Base-by-base conservation (phyloP, 1,140 invertebrate species). In the Orchesella cincta region DNA sequence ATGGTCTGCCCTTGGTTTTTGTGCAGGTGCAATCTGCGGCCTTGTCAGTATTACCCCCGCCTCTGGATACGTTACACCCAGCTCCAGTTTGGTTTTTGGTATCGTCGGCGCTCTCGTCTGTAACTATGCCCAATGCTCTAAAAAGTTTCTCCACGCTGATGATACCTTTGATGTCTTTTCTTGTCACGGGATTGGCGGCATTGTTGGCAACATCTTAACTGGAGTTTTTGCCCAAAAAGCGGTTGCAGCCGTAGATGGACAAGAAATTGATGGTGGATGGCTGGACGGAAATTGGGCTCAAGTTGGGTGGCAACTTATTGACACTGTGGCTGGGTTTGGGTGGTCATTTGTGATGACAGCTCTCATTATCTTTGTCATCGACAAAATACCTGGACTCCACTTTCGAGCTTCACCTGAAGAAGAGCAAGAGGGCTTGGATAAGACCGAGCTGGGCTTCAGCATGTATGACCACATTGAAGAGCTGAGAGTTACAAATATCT, bases 101-200 rank as follows among this genome's bases (percentile, higher is more conserved):
- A 31, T 81, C 28, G 14, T 75, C 8, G 80, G 80, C 14, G 1
- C 78, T 2, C 23, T 81, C 0, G 35, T 78, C 23, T 81, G 80
- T 39, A 79, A 81, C 73, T 70, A 78, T 1, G 62, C 62, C 31
- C 52, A 79, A 74, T 31, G 36, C 12, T 52, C 57, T n/a, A 79
- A 79, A 54, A 46, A 79, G 5, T n/a, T 74, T 2, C n/a, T 81
- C 23, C 51, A 57, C 8, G 75, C 78, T 29, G 80, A 81, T 46
- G 80, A 81, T 72, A 46, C 78, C 2, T 81, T 79, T 39, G 80
- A 81, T 67, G 80, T 81, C 0, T 81, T 81, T 75, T 75, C 73
- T 0, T 75, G 78, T 23, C 80, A 81, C 26, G 80, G 80, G 3
- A 73, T 73, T 39, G 71, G 80, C 2, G 80, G 80, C 1, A 74